These are phyloP conservation scores for Synergus itoensis DNA, from an alignment of 2,888 invertebrate species.

Conservation along the genomic window DNA sequence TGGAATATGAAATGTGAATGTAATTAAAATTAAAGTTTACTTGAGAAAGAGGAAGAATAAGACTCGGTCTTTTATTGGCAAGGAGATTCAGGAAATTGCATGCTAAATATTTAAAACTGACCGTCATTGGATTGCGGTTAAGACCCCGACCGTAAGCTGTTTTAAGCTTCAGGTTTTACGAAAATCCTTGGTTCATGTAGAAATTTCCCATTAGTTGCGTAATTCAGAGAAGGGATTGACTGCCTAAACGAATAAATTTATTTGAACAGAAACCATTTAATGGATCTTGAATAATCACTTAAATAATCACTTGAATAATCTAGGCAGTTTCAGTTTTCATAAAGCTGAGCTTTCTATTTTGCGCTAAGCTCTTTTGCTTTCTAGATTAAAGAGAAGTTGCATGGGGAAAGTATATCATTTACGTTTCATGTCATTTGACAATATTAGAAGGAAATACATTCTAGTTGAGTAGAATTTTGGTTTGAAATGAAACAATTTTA, in stretches of 20 bases:
- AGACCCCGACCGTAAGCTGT: conserved; percentile 57
- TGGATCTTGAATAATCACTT: conserved; percentile 45
- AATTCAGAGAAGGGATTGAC: conserved; percentile 54
- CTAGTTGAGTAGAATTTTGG: neutral
- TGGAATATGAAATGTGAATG: conserved; percentile 54
- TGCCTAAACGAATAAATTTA: conserved; percentile 56
- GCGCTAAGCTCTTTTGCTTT: neutral
- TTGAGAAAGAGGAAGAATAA: neutral
- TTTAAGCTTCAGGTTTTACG: conserved; percentile 63
- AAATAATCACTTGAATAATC: conserved; percentile 46
- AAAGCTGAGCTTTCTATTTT: conserved; percentile 49
- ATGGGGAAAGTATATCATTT: neutral
- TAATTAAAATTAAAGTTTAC: conserved; percentile 57
- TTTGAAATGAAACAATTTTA: neutral
- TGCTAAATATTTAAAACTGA: conserved; percentile 68
- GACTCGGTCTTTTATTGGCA: neutral
- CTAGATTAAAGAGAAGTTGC: conserved; percentile 12
- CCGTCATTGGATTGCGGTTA: conserved; percentile 66
- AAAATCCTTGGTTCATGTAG: conserved; percentile 60
- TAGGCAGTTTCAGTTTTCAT: conserved; percentile 36
- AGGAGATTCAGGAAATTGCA: conserved; percentile 60
- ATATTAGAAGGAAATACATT: conserved; percentile 18
- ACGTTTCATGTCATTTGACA: neutral
- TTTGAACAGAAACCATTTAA: conserved; percentile 56
- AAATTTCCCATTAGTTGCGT: conserved; percentile 54